Conservation (phyloP, 2,113 vertebrate species). For the Mesitornis unicolor region DNA sequence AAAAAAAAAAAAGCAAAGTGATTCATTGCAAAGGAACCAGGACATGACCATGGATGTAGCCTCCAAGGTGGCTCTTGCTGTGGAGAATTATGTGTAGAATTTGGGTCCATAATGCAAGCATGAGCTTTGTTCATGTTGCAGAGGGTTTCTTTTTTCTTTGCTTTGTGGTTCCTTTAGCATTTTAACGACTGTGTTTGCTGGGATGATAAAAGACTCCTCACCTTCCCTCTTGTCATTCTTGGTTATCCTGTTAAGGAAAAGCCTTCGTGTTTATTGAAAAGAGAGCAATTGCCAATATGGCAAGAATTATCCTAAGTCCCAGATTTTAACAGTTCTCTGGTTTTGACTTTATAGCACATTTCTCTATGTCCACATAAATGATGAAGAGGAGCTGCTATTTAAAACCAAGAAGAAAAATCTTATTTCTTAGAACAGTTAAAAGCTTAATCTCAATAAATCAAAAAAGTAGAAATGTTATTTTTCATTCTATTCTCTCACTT, state of each 20-base stretch:
- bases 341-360: not conserved
- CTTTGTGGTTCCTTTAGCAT: not conserved
- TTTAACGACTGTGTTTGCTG: not conserved
- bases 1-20: not conserved
- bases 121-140: not conserved
- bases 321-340: not conserved
- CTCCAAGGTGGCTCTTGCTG: not conserved
- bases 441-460: slow-evolving; percentile 14
- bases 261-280: not conserved
- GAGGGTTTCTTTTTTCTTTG: not conserved
- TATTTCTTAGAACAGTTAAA: slow-evolving; percentile 24
- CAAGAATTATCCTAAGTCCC: slow-evolving; percentile 7
- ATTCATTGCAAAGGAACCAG: not conserved
- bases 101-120: not conserved
- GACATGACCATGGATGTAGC: not conserved
- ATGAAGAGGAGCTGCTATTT: slow-evolving; percentile 5
- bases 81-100: not conserved
- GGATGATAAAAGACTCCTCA: not conserved
- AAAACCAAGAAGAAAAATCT: slow-evolving; percentile 5
- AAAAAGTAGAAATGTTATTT: not conserved
- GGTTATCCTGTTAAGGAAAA: not conserved
- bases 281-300: not conserved
- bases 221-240: not conserved
- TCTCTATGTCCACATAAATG: not conserved
- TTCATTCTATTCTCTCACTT: not conserved